Evolutionary conservation across 1,140 invertebrate species (phyloP), one percentile per base, ranked within the genome.

Genomic region (Acromyrmex heyeri): DNA sequence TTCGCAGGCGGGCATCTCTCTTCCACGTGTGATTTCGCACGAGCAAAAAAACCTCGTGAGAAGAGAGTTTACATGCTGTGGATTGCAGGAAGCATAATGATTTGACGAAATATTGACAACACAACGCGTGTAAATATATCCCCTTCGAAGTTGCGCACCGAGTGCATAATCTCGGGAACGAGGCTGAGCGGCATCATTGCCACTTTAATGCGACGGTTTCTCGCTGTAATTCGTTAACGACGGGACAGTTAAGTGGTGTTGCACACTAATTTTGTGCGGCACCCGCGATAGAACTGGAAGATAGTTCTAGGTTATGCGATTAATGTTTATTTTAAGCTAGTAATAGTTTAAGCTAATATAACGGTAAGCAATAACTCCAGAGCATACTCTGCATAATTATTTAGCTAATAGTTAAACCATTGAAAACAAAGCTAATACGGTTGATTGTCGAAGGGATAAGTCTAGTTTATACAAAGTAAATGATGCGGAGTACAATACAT

Each of bases 141-240:
- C 30, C 64, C 30, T 69, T 67, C 7, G 14, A 65, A 65, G 59
- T 77, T 34, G 2, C 50, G 16, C 18, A 65, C 27, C 30, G 48
- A n/a, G n/a, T 55, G 64, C 77, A 55, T 81, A 70, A 81, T 55
- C 48, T 75, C 72, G 14, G 38, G 59, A 61, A 82, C 55, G 76
- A 78, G 76, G 30, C 48, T 14, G 61, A 67, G 24, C 21, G 27
- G 30, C 48, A 38, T 81, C 48, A 55, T 81, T 70, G 69, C 30
- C 64, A 38, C 48, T 81, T 81, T 81, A 70, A 34, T 53, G 44
- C 27, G 77, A 70, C 64, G 64, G 77, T 70, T 55, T 81, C 64
- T 70, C 77, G 64, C 64, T 30, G 21, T 81, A 81, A 81, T 81
- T 81, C 30, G 64, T 81, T 81, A 81, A 81, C 77, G 77, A 79